These are phyloP conservation scores for Lates japonicus DNA, from an alignment of 2,797 vertebrate genomes.

Conservation along the genomic window DNA sequence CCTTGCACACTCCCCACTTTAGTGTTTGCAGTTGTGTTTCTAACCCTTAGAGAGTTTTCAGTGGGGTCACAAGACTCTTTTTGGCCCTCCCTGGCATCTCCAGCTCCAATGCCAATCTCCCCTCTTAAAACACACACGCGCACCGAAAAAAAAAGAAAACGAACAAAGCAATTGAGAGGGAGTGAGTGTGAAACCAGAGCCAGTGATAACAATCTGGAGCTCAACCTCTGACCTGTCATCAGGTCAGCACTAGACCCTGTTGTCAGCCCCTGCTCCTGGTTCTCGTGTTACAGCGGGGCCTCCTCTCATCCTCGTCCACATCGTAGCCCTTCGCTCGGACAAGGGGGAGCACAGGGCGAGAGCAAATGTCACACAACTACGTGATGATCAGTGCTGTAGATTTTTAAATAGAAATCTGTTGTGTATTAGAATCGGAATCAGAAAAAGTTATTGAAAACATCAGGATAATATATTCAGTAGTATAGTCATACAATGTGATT, in stretches of 20 bases:
- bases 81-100: slow-evolving; percentile 72
- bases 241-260: slow-evolving; percentile 81
- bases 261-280: slow-evolving; percentile 77
- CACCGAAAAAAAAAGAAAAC: slow-evolving; percentile 58
- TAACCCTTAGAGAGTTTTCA: slow-evolving; percentile 71
- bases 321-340: slow-evolving; percentile 25
- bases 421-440: not conserved
- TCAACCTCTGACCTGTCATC: slow-evolving; percentile 87
- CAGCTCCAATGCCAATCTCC: slow-evolving; percentile 73
- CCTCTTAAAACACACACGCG: slow-evolving; percentile 66
- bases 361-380: slow-evolving; percentile 28
- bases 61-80: slow-evolving; percentile 79
- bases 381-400: slow-evolving; percentile 11
- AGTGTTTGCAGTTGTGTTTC: slow-evolving; percentile 69
- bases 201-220: slow-evolving; percentile 88
- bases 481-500: not conserved
- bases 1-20: slow-evolving; percentile 72
- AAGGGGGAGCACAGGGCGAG: slow-evolving; percentile 6
- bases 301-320: slow-evolving; percentile 48
- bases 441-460: not conserved
- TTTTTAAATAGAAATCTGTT: not conserved
- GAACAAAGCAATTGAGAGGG: slow-evolving; percentile 79
- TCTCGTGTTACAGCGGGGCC: slow-evolving; percentile 74
- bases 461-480: not conserved
- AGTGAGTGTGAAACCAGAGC: slow-evolving; percentile 87